A percentile compares a stretch with the other conserved stretches of the same genome.
These are phyloP conservation scores for Sceliomorpha sp. DNA, from an alignment of 2,888 invertebrate genomes.

Conservation along the genomic window DNA sequence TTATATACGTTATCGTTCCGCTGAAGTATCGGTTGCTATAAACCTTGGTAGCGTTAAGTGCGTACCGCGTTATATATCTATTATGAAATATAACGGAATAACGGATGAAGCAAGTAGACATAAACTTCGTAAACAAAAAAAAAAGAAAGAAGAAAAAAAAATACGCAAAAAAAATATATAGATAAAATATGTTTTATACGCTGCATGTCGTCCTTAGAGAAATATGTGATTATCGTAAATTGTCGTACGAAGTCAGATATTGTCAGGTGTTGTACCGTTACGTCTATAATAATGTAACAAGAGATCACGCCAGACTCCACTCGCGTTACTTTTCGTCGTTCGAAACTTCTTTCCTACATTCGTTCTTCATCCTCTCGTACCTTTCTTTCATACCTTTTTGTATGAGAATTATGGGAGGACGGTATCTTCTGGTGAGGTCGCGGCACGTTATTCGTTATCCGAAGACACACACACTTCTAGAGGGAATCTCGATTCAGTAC, in stretches of 20 bases:
- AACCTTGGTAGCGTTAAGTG: constrained; percentile 68
- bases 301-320: constrained; percentile 55
- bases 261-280: constrained; percentile 64
- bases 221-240: constrained; percentile 68
- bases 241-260: constrained; percentile 63
- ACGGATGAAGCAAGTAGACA: constrained; percentile 61
- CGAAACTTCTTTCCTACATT: constrained; percentile 30
- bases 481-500: constrained; percentile 48
- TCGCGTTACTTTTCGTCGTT: constrained; percentile 50
- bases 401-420: constrained; percentile 1
- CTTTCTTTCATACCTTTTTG: constrained; percentile 21
- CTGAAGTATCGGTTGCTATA: constrained; percentile 66
- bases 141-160: constrained; percentile 48
- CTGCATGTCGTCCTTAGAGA: constrained; percentile 75
- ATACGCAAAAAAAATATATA: constrained; percentile 64
- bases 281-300: constrained; percentile 55
- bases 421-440: constrained; percentile 40
- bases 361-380: constrained; percentile 8
- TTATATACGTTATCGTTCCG: constrained; percentile 59
- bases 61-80: constrained; percentile 66
- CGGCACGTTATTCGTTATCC: constrained; percentile 42
- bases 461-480: constrained; percentile 35
- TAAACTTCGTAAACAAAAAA: constrained; percentile 58
- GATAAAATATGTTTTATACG: constrained; percentile 79
- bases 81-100: constrained; percentile 65